These are phyloP conservation scores for Euzophera pinguis DNA, from an alignment of 2,888 invertebrate genomes.

Conservation along the genomic window DNA sequence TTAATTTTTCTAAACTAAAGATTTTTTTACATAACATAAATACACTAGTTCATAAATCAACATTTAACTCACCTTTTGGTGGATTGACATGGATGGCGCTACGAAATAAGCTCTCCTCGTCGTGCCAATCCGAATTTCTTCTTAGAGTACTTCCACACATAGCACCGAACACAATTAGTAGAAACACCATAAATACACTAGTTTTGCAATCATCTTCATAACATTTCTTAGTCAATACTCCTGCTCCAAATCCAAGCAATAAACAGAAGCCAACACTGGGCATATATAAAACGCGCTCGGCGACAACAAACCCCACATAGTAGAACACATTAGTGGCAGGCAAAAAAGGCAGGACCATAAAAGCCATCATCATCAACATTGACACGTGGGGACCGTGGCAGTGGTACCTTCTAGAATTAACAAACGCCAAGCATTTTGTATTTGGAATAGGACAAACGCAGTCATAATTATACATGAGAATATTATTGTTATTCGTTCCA, in stretches of 20 bases:
- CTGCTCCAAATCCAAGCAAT: slow-evolving; percentile 87
- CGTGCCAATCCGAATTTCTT: slow-evolving; percentile 94
- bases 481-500: slow-evolving; percentile 84
- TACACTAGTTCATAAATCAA: not conserved
- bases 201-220: slow-evolving; percentile 61
- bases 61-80: slow-evolving; percentile 90
- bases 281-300: slow-evolving; percentile 96
- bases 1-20: too few relatives aligned
- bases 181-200: slow-evolving; percentile 62
- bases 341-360: slow-evolving; percentile 94
- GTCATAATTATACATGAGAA: slow-evolving; percentile 74
- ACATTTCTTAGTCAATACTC: slow-evolving; percentile 66
- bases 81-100: slow-evolving; percentile 96
- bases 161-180: slow-evolving; percentile 81
- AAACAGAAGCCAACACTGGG: slow-evolving; percentile 98
- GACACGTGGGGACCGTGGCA: slow-evolving; percentile 67
- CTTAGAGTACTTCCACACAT: slow-evolving; percentile 88
- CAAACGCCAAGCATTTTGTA: slow-evolving; percentile 46
- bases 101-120: slow-evolving; percentile 95
- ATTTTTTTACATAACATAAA: too few relatives aligned
- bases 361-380: slow-evolving; percentile 82
- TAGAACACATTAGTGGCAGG: slow-evolving; percentile 98
- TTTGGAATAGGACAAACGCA: slow-evolving; percentile 61
- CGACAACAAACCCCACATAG: slow-evolving; percentile 99
- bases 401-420: slow-evolving; percentile 44